phyloP scores from a whole-genome alignment of 1,140 invertebrate species.

The Calliopsis andreniformis region DNA sequence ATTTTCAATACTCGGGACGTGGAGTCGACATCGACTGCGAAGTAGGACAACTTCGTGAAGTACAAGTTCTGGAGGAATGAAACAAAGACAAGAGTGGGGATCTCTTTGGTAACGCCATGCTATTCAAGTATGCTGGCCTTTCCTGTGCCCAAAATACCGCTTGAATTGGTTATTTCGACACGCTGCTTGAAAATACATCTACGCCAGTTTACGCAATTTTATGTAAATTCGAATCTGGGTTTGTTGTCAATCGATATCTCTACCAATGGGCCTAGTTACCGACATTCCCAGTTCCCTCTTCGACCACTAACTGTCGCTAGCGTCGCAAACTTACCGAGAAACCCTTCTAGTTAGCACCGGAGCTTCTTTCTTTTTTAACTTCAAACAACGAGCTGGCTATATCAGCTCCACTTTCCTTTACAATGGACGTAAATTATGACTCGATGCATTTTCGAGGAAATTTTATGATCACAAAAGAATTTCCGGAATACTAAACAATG shows the following conservation, averaged over 20 bases:
- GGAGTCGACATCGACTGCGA: neutral
- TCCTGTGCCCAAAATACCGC: neutral
- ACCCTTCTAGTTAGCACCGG: neutral
- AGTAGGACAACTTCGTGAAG: neutral
- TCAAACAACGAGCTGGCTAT: neutral
- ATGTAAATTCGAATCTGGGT: conserved; percentile 17
- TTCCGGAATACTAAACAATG: neutral
- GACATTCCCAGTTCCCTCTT: conserved; percentile 40
- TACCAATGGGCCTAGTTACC: conserved; percentile 35
- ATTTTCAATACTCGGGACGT: too few relatives aligned
- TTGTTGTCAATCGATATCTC: conserved; percentile 19
- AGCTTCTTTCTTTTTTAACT: neutral
- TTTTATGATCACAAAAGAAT: neutral
- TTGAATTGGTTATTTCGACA: neutral
- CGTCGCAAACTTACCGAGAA: conserved; percentile 29
- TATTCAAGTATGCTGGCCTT: neutral
- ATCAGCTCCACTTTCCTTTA: too few relatives aligned
- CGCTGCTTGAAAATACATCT: neutral
- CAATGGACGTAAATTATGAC: neutral
- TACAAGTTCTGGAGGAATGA: neutral
- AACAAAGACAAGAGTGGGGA: neutral
- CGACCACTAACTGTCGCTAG: conserved; percentile 32
- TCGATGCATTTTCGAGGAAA: neutral
- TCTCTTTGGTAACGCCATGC: neutral
- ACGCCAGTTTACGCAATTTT: conserved; percentile 10